phyloP scores from a whole-genome alignment of 2,113 vertebrate genomes.

The Cyprinus carpio region DNA sequence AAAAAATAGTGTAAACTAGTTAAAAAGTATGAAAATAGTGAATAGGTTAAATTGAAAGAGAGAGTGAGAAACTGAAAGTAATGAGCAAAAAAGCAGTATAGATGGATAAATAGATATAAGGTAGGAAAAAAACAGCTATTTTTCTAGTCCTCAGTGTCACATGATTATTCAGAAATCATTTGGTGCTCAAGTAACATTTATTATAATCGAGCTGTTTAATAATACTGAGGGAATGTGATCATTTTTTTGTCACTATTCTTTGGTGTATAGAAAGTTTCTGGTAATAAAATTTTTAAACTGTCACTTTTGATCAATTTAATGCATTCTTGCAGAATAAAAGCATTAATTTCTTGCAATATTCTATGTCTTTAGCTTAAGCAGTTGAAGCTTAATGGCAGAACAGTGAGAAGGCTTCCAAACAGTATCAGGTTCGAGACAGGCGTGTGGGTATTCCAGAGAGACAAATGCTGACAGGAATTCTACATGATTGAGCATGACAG shows the following conservation, averaged over 20 bases:
- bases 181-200: no score
- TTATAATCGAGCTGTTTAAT: no score
- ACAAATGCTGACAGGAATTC: constrained; percentile 27
- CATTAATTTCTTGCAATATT: no score
- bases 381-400: neutral
- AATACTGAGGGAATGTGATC: no score
- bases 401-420: neutral
- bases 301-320: no score
- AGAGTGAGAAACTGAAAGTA: neutral
- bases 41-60: neutral
- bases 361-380: no score
- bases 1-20: neutral
- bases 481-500: constrained; percentile 25
- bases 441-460: neutral
- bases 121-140: no score
- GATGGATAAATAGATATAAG: neutral
- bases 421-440: neutral
- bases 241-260: no score
- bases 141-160: neutral
- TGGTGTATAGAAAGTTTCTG: no score
- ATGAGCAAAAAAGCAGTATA: neutral
- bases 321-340: no score
- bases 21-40: neutral
- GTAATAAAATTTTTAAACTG: no score
- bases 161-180: neutral